Evolutionary conservation across 2,888 invertebrate genomes (phyloP).

Genomic region (Anthoptus insignis): DNA sequence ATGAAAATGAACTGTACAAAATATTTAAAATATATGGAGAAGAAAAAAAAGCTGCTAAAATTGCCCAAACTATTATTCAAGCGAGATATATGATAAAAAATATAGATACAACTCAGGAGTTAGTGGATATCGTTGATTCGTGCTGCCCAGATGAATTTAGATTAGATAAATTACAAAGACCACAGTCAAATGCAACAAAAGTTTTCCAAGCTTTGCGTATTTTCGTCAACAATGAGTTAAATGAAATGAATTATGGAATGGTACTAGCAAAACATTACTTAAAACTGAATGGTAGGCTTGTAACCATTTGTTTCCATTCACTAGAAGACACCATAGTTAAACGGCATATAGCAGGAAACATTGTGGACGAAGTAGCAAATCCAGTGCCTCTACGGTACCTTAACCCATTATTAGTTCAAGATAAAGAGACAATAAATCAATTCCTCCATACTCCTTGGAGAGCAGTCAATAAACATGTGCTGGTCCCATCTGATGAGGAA

Average conservation of each 20-base stretch:
- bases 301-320: conserved; percentile 96
- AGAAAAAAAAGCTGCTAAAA: conserved; percentile 94
- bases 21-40: conserved; percentile 98
- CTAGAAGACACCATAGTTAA: conserved; percentile 98
- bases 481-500: conserved; percentile 91
- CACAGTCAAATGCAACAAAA: conserved; percentile 95
- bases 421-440: conserved; percentile 87
- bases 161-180: conserved; percentile 91
- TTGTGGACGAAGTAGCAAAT: conserved; percentile 91
- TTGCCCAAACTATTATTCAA: conserved; percentile 96
- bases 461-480: conserved; percentile 93
- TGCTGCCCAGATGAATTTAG: conserved; percentile 86
- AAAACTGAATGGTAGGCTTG: conserved; percentile 92
- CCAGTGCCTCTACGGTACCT: conserved; percentile 91
- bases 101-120: conserved; percentile 93
- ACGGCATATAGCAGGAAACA: conserved; percentile 93
- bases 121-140: conserved; percentile 91
- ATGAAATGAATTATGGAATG: conserved; percentile 97
- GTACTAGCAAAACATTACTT: conserved; percentile 92
- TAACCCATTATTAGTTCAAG: conserved; percentile 87
- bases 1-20: conserved; percentile 92
- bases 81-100: conserved; percentile 91
- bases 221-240: conserved; percentile 98
- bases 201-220: conserved; percentile 97
- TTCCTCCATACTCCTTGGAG: conserved; percentile 91